A percentile compares a stretch with the other conserved stretches of the same genome.
Conservation (phyloP, 30 jellyfish, hydroid and myxozoan genomes). For the Cassiopea xamachana region DNA sequence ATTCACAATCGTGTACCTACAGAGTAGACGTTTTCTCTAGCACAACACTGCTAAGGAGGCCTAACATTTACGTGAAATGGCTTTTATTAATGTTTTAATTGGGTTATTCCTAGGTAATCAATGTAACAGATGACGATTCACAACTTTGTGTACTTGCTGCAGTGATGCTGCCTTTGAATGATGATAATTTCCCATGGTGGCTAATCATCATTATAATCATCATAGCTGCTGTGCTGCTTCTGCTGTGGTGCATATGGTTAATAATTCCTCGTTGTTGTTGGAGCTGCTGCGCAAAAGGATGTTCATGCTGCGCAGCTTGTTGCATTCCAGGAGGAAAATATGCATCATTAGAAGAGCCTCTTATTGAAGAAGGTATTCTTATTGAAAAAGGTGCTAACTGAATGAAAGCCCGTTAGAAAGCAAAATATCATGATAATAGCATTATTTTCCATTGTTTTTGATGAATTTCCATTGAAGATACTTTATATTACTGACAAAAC, state of each 20-base stretch:
- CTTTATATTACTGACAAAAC: no score
- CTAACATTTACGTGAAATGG: no score
- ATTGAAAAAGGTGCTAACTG: no score
- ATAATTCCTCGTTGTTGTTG: constrained; percentile 93
- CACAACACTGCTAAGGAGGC: no score
- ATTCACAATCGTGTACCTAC: no score
- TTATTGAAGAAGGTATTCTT: constrained; percentile 1
- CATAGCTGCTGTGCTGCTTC: constrained; percentile 62
- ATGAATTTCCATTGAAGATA: no score
- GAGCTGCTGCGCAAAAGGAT: constrained; percentile 47
- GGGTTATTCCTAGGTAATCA: constrained; percentile 1
- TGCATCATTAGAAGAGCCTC: constrained; percentile 73
- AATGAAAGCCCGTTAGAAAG: no score
- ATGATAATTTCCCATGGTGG: constrained; percentile 86
- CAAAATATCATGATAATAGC: no score
- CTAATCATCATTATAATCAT: constrained; percentile 66
- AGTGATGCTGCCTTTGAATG: constrained; percentile 11
- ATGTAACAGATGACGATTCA: constrained; percentile 38
- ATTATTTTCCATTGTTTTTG: no score
- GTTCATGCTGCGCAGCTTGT: constrained; percentile 72
- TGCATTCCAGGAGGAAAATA: constrained; percentile 80
- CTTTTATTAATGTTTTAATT: no score
- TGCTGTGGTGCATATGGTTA: constrained; percentile 85
- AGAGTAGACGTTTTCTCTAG: no score
- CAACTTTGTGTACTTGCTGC: constrained; percentile 35